phyloP scores from a whole-genome alignment of 2,113 vertebrate genomes.

The Pterophyllum scalare region DNA sequence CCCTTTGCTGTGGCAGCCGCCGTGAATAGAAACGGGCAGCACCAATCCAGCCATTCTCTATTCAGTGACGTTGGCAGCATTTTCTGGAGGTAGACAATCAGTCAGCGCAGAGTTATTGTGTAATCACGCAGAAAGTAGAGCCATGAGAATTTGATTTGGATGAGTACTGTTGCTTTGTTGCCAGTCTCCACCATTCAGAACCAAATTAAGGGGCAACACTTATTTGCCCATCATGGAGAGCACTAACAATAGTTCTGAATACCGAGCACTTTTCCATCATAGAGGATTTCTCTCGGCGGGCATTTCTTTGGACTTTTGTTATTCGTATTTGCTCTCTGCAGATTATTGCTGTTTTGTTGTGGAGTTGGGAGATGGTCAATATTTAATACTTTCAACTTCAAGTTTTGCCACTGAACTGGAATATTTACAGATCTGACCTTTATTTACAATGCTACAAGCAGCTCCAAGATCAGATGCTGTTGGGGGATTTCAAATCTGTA shows the following conservation, averaged over 20 bases:
- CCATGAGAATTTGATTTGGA: slow-evolving; percentile 72
- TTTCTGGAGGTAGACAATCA: slow-evolving; percentile 63
- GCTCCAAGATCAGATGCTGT: neutral
- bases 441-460: slow-evolving; percentile 27
- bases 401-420: neutral
- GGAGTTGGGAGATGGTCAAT: neutral
- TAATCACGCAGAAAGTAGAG: slow-evolving; percentile 67
- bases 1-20: slow-evolving; percentile 34
- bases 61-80: slow-evolving; percentile 54
- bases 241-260: slow-evolving; percentile 47
- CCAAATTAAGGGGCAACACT: slow-evolving; percentile 67
- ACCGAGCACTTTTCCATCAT: slow-evolving; percentile 37
- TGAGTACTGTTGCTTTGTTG: slow-evolving; percentile 58
- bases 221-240: slow-evolving; percentile 48
- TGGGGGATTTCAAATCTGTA: neutral
- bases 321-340: neutral
- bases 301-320: slow-evolving; percentile 22
- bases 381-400: slow-evolving; percentile 2
- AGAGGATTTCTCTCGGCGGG: slow-evolving; percentile 8
- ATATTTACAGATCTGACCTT: slow-evolving; percentile 28
- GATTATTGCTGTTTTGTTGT: neutral
- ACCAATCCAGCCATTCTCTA: slow-evolving; percentile 54
- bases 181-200: slow-evolving; percentile 60
- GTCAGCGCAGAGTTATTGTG: slow-evolving; percentile 73
- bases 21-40: slow-evolving; percentile 54